A percentile compares a stretch with the other conserved stretches of the same genome.
Evolutionary conservation across 2,113 vertebrate species (phyloP).

Genomic region (Crypturellus undulatus): DNA sequence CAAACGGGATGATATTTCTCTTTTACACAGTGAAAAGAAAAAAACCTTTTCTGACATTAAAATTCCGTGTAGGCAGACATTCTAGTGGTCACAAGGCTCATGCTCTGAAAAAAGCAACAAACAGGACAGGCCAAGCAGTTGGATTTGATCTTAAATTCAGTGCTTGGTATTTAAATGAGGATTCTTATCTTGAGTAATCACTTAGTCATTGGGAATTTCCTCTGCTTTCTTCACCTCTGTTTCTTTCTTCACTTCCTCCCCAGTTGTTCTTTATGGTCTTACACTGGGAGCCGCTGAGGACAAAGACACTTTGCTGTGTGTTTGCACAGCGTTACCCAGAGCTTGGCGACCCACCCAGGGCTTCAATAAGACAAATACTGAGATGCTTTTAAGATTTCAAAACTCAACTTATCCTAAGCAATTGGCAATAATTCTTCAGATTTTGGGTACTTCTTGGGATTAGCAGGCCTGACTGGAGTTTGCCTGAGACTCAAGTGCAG

Average conservation of each 20-base stretch:
- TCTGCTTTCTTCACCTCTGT: background rate
- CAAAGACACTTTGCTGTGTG: background rate
- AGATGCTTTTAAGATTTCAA: background rate
- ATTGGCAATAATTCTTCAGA: background rate
- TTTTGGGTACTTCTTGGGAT: background rate
- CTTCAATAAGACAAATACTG: background rate
- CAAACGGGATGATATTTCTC: background rate
- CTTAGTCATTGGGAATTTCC: background rate
- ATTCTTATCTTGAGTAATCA: background rate
- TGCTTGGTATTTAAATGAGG: background rate
- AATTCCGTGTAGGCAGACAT: background rate
- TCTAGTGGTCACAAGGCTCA: background rate
- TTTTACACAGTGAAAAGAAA: background rate
- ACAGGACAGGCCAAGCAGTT: background rate
- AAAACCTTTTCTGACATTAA: background rate
- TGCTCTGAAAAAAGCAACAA: background rate
- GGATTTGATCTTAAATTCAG: background rate
- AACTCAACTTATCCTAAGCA: background rate
- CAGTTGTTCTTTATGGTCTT: background rate
- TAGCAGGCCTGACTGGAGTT: fast-evolving
- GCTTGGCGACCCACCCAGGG: background rate
- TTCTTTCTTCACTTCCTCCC: background rate
- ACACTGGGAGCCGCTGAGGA: background rate
- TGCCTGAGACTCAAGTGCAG: background rate
- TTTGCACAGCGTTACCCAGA: background rate